Percentiles rank a stretch among this genome's conserved stretches.
These are phyloP conservation scores for Deilephila elpenor DNA, from an alignment of 2,888 invertebrate genomes.

Conservation along the genomic window DNA sequence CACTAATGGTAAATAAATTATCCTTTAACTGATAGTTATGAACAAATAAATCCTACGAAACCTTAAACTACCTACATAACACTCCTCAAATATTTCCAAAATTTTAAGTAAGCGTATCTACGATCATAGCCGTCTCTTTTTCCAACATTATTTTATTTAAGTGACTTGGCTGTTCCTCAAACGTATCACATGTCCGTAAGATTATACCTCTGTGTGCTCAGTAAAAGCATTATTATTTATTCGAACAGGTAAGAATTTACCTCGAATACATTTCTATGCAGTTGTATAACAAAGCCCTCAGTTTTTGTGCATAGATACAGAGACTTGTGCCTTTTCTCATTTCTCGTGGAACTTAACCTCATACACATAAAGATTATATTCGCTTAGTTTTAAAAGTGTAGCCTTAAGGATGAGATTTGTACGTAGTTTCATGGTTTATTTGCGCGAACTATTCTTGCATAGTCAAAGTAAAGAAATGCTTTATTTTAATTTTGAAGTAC, in stretches of 20 bases:
- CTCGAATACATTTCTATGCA: conserved; percentile 56
- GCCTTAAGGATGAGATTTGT: conserved; percentile 17
- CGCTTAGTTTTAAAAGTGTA: neutral
- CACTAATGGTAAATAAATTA: no score
- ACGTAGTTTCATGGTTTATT: conserved; percentile 15
- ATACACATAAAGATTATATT: neutral
- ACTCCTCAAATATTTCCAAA: conserved; percentile 4
- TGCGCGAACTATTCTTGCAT: conserved; percentile 16
- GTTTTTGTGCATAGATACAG: conserved; percentile 48
- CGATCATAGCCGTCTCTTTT: neutral
- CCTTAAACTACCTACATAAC: neutral
- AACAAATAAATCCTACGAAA: neutral
- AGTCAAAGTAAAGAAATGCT: conserved; percentile 10
- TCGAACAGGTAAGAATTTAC: conserved; percentile 71
- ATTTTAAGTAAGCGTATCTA: neutral
- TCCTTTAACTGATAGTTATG: neutral
- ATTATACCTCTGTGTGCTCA: conserved; percentile 49
- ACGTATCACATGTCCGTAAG: conserved; percentile 62
- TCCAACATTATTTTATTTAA: neutral
- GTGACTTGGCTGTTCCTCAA: conserved; percentile 19
- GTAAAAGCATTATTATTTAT: conserved; percentile 68
- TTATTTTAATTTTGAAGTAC: conserved; percentile 10
- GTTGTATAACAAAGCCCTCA: conserved; percentile 52
- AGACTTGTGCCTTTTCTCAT: neutral
- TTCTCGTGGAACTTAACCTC: neutral